These are phyloP conservation scores for Tyrophagus putrescentiae DNA, from an alignment of 1,140 invertebrate species.

Conservation along the genomic window DNA sequence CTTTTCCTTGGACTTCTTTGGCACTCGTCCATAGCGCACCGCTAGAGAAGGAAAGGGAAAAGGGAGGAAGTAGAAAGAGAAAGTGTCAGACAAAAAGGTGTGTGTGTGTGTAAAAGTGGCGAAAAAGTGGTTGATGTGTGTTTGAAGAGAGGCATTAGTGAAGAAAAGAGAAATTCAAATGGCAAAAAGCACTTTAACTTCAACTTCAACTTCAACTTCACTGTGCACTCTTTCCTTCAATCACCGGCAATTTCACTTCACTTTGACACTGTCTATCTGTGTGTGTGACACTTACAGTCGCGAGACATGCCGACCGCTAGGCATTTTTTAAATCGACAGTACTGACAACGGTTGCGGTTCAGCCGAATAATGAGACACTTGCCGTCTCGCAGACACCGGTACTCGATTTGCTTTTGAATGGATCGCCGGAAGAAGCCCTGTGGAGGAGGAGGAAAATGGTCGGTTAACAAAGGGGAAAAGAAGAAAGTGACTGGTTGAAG, in stretches of 20 bases:
- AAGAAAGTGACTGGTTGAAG: neutral
- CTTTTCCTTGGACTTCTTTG: slow-evolving; percentile 75
- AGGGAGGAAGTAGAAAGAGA: slow-evolving; percentile 24
- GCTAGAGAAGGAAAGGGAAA: slow-evolving; percentile 47
- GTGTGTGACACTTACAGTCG: slow-evolving; percentile 62
- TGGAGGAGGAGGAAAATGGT: neutral
- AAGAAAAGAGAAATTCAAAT: neutral
- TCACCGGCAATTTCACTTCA: slow-evolving; percentile 7
- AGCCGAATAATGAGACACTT: slow-evolving; percentile 90
- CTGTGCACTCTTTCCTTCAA: neutral
- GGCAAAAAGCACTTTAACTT: no score
- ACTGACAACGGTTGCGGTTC: slow-evolving; percentile 92
- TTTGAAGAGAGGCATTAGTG: no score
- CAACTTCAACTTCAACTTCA: no score
- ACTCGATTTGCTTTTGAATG: slow-evolving; percentile 97
- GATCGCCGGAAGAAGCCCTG: slow-evolving; percentile 56
- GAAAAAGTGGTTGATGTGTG: no score
- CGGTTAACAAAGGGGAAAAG: neutral
- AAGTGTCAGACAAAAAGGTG: no score
- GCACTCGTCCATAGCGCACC: slow-evolving; percentile 84
- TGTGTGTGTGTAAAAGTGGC: no score
- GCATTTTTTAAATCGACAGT: slow-evolving; percentile 96
- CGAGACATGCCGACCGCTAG: slow-evolving; percentile 92
- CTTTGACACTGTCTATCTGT: neutral
- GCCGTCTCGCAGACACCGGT: slow-evolving; percentile 84